phyloP scores from a whole-genome alignment of 2,797 vertebrate genomes.

The Myotis myotis region DNA sequence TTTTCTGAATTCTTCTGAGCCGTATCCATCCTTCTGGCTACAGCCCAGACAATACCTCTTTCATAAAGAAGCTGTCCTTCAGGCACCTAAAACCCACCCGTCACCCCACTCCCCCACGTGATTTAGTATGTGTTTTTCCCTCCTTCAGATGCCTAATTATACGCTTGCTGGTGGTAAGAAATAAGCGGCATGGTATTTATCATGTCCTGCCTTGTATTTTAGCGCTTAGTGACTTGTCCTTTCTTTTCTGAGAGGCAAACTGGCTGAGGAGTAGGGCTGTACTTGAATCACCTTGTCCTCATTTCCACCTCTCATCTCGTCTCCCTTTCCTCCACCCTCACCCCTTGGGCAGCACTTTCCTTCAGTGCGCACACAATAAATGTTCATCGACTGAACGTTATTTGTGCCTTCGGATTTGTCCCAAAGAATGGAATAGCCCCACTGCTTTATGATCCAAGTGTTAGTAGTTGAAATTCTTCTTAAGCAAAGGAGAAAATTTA shows the following conservation, averaged over 20 bases:
- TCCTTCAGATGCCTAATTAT: neutral
- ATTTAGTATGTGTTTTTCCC: neutral
- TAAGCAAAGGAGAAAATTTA: constrained; percentile 58
- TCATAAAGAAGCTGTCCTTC: neutral
- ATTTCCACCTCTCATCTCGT: neutral
- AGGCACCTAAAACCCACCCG: neutral
- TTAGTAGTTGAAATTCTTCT: constrained; percentile 52
- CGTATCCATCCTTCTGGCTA: neutral
- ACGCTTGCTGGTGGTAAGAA: neutral
- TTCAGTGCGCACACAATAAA: neutral
- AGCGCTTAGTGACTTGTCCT: neutral
- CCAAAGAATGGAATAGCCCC: constrained; percentile 34
- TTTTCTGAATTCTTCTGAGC: neutral
- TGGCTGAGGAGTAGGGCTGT: neutral
- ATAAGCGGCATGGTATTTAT: neutral
- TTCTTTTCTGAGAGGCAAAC: neutral
- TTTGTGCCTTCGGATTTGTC: constrained; percentile 54
- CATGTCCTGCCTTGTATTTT: neutral
- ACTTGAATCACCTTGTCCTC: neutral
- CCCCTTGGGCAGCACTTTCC: neutral
- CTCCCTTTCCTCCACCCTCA: neutral
- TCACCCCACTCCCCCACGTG: neutral
- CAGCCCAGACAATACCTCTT: neutral
- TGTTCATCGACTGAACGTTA: neutral
- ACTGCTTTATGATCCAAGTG: constrained; percentile 52